A percentile compares a stretch with the other conserved stretches of the same genome.
phyloP scores from a whole-genome alignment of 2,797 vertebrate species.

The Coregonus suidteri region DNA sequence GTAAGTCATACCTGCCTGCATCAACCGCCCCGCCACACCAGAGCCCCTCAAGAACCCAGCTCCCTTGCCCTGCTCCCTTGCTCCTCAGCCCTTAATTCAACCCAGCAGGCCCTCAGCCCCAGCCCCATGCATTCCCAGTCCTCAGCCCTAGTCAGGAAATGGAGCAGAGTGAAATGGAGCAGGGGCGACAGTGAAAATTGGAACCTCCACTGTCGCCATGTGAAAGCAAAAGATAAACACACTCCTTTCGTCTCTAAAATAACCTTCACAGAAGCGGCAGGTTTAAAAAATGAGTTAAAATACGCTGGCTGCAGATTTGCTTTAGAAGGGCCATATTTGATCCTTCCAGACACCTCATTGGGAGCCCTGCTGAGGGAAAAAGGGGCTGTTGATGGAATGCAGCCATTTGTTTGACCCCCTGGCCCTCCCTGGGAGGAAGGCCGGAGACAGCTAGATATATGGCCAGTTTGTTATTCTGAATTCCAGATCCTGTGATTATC shows the following conservation, averaged over 20 bases:
- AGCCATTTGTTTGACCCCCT: conserved; percentile 88
- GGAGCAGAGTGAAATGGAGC: not conserved
- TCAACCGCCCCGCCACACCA: conserved; percentile 39
- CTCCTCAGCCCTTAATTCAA: conserved; percentile 60
- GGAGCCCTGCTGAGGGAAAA: conserved; percentile 61
- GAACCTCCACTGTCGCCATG: conserved; percentile 15
- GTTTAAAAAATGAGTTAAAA: conserved; percentile 29
- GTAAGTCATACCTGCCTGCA: conserved; percentile 73
- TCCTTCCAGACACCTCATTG: conserved; percentile 72
- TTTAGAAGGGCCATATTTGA: conserved; percentile 70
- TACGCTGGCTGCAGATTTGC: conserved; percentile 18
- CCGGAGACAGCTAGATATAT: conserved; percentile 99
- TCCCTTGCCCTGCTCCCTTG: conserved; percentile 53
- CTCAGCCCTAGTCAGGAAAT: conserved; percentile 49
- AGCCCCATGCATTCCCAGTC: conserved; percentile 7
- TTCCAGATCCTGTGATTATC: conserved; percentile 98
- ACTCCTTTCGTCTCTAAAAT: conserved; percentile 16
- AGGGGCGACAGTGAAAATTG: not conserved
- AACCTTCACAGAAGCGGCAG: conserved; percentile 21
- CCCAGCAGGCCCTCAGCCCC: conserved; percentile 57
- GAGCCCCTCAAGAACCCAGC: conserved; percentile 52
- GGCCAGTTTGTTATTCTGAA: conserved; percentile 96
- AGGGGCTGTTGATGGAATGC: conserved; percentile 83
- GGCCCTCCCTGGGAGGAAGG: conserved; percentile 90
- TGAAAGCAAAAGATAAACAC: conserved; percentile 25